A percentile compares a stretch with the other conserved stretches of the same genome.
These are phyloP conservation scores for Perizoma affinitatum DNA, from an alignment of 2,888 invertebrate species.

Conservation along the genomic window DNA sequence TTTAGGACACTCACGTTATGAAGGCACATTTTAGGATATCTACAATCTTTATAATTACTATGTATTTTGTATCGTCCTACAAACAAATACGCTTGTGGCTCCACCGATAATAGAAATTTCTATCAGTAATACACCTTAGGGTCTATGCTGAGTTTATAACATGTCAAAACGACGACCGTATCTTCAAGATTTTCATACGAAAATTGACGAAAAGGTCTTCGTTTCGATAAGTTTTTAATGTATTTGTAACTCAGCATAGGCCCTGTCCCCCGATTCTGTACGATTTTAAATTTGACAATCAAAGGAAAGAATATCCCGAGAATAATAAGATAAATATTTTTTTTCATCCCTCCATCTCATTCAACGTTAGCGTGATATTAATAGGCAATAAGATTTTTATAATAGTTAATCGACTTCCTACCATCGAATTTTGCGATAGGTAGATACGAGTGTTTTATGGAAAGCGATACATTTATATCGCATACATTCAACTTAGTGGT, in stretches of 20 bases:
- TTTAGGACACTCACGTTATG: conserved; percentile 29
- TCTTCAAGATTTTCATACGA: too few species aligned
- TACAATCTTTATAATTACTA: conserved; percentile 30
- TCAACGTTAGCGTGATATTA: conserved; percentile 28
- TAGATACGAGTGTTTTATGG: conserved; percentile 16
- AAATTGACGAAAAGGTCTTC: too few species aligned
- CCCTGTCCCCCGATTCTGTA: conserved; percentile 52
- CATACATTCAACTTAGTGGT: conserved; percentile 30
- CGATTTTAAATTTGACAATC: conserved; percentile 24
- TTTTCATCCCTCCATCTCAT: conserved; percentile 40
- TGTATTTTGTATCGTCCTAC: conserved; percentile 78
- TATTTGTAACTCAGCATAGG: too few species aligned
- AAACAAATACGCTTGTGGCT: conserved; percentile 60
- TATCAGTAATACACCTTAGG: conserved; percentile 56
- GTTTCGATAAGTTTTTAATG: too few species aligned
- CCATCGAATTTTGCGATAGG: conserved; percentile 29
- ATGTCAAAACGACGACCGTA: too few species aligned
- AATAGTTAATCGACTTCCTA: conserved; percentile 29
- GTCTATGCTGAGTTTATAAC: too few species aligned
- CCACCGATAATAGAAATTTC: conserved; percentile 56
- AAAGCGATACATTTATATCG: conserved; percentile 23
- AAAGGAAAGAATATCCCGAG: conserved; percentile 1
- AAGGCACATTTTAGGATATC: conserved; percentile 22
- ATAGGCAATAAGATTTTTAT: conserved; percentile 26
- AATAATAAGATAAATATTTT: conserved; percentile 23